Evolutionary conservation across 1,140 invertebrate genomes (phyloP).

Genomic region (Pemphigus obesinymphae): DNA sequence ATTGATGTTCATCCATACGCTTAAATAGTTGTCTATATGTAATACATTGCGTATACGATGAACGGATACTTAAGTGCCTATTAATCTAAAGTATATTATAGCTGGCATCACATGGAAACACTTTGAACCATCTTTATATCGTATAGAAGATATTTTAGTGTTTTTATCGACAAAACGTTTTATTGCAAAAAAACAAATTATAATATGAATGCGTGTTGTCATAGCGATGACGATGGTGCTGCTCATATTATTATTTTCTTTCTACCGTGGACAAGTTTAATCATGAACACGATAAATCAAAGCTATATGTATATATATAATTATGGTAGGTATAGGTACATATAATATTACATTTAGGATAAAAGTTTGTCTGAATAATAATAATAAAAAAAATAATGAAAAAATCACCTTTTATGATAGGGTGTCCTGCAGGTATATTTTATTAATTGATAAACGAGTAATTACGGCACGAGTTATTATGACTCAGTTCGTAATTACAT

Average conservation of each 20-base stretch:
- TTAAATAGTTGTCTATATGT: too few species aligned
- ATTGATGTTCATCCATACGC: neutral
- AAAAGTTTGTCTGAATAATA: neutral
- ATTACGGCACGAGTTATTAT: neutral
- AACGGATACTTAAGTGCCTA: conserved; percentile 1
- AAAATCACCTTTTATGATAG: neutral
- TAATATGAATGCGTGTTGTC: neutral
- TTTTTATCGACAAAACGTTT: neutral
- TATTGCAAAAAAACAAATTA: neutral
- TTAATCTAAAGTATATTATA: neutral
- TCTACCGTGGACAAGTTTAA: neutral
- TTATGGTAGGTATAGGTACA: too few species aligned
- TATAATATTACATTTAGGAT: too few species aligned
- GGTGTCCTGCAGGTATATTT: neutral
- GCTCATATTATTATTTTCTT: neutral
- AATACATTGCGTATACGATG: neutral
- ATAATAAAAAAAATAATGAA: neutral
- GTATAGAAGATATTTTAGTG: neutral
- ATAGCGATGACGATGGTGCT: neutral
- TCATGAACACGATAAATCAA: neutral
- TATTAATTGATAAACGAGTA: neutral
- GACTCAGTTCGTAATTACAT: neutral
- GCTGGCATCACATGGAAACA: neutral
- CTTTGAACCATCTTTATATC: neutral
- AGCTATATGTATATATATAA: too few species aligned